These are phyloP conservation scores for Coryphaenoides rupestris DNA, from an alignment of 2,113 vertebrate species.

Conservation along the genomic window DNA sequence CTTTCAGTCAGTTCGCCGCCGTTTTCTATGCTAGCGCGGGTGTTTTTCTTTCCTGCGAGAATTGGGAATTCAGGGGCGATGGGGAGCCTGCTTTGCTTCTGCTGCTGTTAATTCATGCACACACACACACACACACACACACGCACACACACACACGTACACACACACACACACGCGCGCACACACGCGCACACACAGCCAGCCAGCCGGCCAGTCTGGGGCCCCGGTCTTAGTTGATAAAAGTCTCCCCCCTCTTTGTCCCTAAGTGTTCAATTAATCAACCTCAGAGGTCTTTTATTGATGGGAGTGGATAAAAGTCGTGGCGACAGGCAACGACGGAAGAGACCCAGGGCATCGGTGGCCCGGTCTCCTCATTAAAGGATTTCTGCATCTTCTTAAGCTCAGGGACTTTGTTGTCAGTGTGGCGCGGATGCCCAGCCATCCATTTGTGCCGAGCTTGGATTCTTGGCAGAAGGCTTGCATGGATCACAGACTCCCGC, in stretches of 20 bases:
- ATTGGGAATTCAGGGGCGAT: too few species aligned
- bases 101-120: too few species aligned
- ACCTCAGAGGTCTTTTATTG: slow-evolving; percentile 47
- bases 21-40: too few species aligned
- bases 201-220: slow-evolving; percentile 23
- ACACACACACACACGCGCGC: slow-evolving; percentile 8
- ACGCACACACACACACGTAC: slow-evolving; percentile 12
- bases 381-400: slow-evolving; percentile 55
- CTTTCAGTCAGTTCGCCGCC: too few species aligned
- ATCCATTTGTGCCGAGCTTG: slow-evolving; percentile 51
- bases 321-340: slow-evolving; percentile 38
- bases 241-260: slow-evolving; percentile 49
- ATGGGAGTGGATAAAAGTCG: slow-evolving; percentile 53
- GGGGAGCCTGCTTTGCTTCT: too few species aligned
- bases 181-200: slow-evolving; percentile 22
- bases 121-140: slow-evolving; percentile 12
- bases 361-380: slow-evolving; percentile 52
- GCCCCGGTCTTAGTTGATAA: slow-evolving; percentile 37
- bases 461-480: slow-evolving; percentile 59
- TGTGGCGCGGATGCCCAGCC: slow-evolving; percentile 41
- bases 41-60: too few species aligned
- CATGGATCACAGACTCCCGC: slow-evolving; percentile 48
- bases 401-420: slow-evolving; percentile 48
- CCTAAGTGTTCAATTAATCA: slow-evolving; percentile 59
- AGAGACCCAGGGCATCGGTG: slow-evolving; percentile 40